Evolutionary conservation across 2,113 vertebrate species (phyloP).

Genomic region (Eretmochelys imbricata): DNA sequence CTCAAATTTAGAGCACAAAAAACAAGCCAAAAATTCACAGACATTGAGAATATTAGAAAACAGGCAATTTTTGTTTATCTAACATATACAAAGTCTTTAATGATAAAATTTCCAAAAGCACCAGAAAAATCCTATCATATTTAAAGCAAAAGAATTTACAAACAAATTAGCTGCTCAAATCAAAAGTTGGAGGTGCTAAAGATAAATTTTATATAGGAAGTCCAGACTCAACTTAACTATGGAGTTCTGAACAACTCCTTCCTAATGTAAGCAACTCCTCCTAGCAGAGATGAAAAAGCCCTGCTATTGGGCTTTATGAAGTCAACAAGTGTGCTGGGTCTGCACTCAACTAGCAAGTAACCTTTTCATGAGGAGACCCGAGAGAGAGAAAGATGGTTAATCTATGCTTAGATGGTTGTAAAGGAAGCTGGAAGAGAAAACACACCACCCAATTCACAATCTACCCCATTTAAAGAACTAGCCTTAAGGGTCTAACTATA

Average conservation of each 20-base stretch:
- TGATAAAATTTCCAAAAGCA: neutral
- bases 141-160: neutral
- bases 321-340: neutral
- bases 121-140: neutral
- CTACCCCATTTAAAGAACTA: neutral
- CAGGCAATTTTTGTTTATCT: neutral
- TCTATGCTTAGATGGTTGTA: fast-evolving
- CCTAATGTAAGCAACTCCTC: fast-evolving
- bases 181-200: neutral
- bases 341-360: neutral
- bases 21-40: neutral
- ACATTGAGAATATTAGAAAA: neutral
- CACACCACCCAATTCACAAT: neutral
- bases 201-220: neutral
- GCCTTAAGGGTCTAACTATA: neutral
- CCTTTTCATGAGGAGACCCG: neutral
- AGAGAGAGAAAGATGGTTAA: neutral
- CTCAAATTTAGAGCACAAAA: neutral
- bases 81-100: neutral
- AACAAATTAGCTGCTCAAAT: neutral
- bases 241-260: neutral
- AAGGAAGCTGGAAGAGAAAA: neutral
- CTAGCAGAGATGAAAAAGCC: neutral
- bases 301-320: fast-evolving
- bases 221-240: fast-evolving